Conservation (phyloP, 2,113 vertebrate species). For the Paradoxurus hermaphroditus region DNA sequence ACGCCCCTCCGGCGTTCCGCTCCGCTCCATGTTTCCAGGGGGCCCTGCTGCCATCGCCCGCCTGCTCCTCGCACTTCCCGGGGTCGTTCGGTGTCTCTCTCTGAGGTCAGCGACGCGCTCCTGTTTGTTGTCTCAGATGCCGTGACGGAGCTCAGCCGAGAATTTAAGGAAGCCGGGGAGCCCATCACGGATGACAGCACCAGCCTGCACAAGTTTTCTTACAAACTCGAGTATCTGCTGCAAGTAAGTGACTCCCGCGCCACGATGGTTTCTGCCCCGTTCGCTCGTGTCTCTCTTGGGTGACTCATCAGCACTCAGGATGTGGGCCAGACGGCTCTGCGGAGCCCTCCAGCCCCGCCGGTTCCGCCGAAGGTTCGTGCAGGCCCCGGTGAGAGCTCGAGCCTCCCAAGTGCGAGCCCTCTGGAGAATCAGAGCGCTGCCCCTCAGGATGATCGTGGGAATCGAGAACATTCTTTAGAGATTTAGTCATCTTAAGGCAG, state of each 20-base stretch:
- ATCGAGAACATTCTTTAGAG: not conserved
- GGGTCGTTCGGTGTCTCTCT: not conserved
- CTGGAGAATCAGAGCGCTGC: not conserved
- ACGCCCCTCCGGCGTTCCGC: fast-evolving
- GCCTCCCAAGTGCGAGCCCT: too few species aligned
- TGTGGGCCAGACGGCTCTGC: not conserved
- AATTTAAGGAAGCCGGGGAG: constrained; percentile 91
- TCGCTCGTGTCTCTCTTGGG: not conserved
- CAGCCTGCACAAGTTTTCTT: constrained; percentile 95
- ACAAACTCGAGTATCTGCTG: constrained; percentile 95
- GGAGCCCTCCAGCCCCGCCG: not conserved
- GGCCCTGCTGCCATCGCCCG: not conserved
- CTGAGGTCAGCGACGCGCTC: constrained; percentile 8
- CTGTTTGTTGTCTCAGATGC: constrained; percentile 87
- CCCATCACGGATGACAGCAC: constrained; percentile 94
- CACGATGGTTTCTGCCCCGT: not conserved
- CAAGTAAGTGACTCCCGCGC: constrained; percentile 84
- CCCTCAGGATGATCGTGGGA: not conserved
- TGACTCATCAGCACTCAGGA: not conserved
- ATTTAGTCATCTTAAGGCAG: not conserved
- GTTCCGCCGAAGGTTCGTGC: not conserved
- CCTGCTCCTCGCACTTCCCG: not conserved
- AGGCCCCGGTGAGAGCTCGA: fast-evolving
- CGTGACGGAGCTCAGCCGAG: constrained; percentile 90
- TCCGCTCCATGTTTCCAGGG: fast-evolving